These are phyloP conservation scores for Leptobrachium ailaonicum DNA, from an alignment of 2,113 vertebrate genomes.

Conservation along the genomic window DNA sequence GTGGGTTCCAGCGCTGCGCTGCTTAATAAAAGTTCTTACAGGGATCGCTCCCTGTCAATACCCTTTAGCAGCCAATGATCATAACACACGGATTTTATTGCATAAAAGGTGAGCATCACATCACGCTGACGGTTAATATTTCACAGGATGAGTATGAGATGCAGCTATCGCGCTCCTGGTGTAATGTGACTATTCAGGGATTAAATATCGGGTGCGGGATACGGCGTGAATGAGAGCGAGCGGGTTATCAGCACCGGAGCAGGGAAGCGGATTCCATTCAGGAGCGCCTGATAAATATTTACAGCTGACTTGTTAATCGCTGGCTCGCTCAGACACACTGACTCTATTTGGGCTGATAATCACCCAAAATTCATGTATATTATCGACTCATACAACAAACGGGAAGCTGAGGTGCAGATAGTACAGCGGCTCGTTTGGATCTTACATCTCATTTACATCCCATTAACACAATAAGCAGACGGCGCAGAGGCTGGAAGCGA, in stretches of 20 bases:
- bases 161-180: background rate
- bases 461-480: too few relatives aligned
- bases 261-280: background rate
- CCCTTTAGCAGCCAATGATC: too few relatives aligned
- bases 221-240: background rate
- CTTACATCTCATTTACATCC: too few relatives aligned
- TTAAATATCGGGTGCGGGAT: background rate
- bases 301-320: conserved; percentile 14
- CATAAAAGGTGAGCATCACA: background rate
- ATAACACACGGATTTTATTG: too few relatives aligned
- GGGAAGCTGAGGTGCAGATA: too few relatives aligned
- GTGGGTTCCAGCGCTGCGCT: too few relatives aligned
- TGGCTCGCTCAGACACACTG: background rate
- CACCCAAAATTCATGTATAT: conserved; percentile 8
- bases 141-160: background rate
- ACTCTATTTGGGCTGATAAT: conserved; percentile 24
- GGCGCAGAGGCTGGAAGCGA: too few relatives aligned
- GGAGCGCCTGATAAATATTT: conserved; percentile 4
- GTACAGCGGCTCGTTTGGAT: too few relatives aligned
- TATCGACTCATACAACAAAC: too few relatives aligned
- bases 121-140: background rate
- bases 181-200: background rate
- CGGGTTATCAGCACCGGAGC: background rate
- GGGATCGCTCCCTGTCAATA: too few relatives aligned
- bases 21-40: too few relatives aligned